Conservation (phyloP, 2,113 vertebrate genomes). For the Vanacampus margaritifer region DNA sequence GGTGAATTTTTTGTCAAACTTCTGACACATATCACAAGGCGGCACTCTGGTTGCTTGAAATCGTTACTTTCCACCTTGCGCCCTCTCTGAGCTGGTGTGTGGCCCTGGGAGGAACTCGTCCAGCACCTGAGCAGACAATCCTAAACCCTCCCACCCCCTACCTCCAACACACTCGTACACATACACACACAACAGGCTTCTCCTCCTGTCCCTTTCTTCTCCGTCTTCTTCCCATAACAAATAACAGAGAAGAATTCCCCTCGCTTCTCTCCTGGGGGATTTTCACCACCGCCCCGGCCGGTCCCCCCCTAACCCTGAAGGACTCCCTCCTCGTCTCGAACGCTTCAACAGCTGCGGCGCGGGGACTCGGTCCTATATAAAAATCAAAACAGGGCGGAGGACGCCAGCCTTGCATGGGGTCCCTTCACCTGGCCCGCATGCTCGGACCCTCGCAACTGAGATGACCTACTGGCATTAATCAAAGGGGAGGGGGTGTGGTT, state of each 20-base stretch:
- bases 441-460: conserved; percentile 47
- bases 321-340: conserved; percentile 71
- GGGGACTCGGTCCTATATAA: conserved; percentile 65
- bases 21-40: too few relatives aligned
- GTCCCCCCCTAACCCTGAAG: conserved; percentile 66
- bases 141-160: background rate
- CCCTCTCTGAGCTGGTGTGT: conserved; percentile 13
- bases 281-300: conserved; percentile 70
- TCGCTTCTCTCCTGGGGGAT: conserved; percentile 69
- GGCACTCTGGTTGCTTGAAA: background rate
- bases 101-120: conserved; percentile 46
- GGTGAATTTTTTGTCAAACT: too few relatives aligned
- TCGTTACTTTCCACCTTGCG: background rate
- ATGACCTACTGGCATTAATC: conserved; percentile 42
- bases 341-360: conserved; percentile 72
- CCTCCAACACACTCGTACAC: too few relatives aligned
- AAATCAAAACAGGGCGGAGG: conserved; percentile 22
- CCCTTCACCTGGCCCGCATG: background rate
- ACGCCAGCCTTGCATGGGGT: background rate
- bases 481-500: conserved; percentile 36
- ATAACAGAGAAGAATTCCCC: conserved; percentile 72
- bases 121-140: conserved; percentile 65
- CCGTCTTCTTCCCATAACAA: conserved; percentile 76
- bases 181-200: background rate
- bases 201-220: conserved; percentile 47